phyloP scores from a whole-genome alignment of 2,797 vertebrate species.

The Chromis chromis region DNA sequence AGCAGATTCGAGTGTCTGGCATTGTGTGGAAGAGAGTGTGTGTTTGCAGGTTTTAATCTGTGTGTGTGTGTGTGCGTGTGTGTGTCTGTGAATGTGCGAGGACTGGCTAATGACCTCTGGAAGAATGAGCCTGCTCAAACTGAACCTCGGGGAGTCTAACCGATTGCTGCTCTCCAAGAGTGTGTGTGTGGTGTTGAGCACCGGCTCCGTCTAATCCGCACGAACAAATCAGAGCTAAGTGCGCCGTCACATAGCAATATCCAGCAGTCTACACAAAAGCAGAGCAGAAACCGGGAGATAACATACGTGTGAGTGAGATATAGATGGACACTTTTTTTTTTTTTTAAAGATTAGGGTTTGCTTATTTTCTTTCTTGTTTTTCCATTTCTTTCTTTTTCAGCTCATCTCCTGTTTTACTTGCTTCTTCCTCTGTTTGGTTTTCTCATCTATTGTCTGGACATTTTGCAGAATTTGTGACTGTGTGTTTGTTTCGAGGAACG shows the following conservation, averaged over 20 bases:
- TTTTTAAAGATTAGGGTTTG: constrained; percentile 9
- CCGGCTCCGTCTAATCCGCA: constrained; percentile 50
- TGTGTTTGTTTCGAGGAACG: constrained; percentile 21
- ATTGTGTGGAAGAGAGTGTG: constrained; percentile 24
- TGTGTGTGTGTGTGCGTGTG: constrained; percentile 23
- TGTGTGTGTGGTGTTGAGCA: constrained; percentile 21
- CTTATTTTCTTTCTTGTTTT: constrained; percentile 1
- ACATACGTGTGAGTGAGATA: constrained; percentile 16
- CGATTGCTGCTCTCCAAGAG: constrained; percentile 33
- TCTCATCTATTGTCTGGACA: not conserved
- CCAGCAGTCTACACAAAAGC: constrained; percentile 27
- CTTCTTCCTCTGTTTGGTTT: too few relatives aligned
- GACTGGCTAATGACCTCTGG: constrained; percentile 75
- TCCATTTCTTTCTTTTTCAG: not conserved
- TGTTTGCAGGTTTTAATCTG: constrained; percentile 30
- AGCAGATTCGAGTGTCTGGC: constrained; percentile 66
- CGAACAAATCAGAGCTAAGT: constrained; percentile 73
- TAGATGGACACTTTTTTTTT: too few relatives aligned
- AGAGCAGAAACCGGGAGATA: constrained; percentile 28
- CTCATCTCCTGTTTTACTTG: not conserved
- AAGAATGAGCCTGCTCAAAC: constrained; percentile 77
- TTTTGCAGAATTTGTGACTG: not conserved
- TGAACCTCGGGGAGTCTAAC: constrained; percentile 74
- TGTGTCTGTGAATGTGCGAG: constrained; percentile 27
- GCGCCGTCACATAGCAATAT: constrained; percentile 35